Evolutionary conservation across 2,113 vertebrate species (phyloP).

Genomic region (Anser brachyrhynchus): DNA sequence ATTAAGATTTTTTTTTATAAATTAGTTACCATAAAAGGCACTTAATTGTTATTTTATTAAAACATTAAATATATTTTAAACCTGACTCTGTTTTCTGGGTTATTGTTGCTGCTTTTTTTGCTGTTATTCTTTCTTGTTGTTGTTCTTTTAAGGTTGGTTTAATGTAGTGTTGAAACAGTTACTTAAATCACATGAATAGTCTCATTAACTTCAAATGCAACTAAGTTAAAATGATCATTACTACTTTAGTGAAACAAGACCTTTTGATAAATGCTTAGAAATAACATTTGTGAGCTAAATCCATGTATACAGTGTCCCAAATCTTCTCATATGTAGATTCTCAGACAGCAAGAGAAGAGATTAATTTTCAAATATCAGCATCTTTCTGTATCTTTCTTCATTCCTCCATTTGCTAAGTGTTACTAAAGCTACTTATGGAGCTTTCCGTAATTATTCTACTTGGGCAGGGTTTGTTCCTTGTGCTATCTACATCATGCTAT

Average conservation of each 20-base stretch:
- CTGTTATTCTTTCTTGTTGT: neutral
- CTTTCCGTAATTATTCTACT: neutral
- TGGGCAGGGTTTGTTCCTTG: neutral
- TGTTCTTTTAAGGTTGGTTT: neutral
- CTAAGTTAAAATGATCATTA: neutral
- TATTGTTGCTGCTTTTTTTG: too few relatives aligned
- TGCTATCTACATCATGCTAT: fast-evolving
- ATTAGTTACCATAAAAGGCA: neutral
- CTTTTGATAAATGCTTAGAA: neutral
- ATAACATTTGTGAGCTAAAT: neutral
- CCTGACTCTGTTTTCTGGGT: neutral
- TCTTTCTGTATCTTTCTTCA: neutral
- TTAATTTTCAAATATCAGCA: neutral
- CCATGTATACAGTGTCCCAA: neutral
- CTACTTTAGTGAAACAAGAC: neutral
- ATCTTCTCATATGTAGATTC: neutral
- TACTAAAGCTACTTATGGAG: neutral
- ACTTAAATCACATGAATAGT: neutral
- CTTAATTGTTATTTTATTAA: neutral
- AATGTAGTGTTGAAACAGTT: neutral
- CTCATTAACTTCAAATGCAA: neutral
- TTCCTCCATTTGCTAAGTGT: neutral
- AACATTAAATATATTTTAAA: neutral
- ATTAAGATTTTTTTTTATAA: neutral
- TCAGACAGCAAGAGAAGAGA: neutral